phyloP scores from a whole-genome alignment of 2,888 invertebrate species.

The Troides aeacus region DNA sequence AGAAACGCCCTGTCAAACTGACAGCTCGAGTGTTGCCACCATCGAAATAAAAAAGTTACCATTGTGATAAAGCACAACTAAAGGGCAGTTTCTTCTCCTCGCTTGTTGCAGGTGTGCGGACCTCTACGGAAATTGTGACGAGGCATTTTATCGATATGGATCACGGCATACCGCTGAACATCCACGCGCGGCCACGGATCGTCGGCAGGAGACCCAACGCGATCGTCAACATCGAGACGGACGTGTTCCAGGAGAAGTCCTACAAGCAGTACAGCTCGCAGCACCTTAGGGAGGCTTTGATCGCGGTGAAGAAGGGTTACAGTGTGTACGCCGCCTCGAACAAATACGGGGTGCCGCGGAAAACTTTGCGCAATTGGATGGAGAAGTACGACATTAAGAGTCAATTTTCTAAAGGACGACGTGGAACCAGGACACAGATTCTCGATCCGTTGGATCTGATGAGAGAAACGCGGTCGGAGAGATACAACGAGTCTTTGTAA shows the following conservation, averaged over 20 bases:
- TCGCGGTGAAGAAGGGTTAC: slow-evolving; percentile 75
- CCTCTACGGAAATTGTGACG: slow-evolving; percentile 73
- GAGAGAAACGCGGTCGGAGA: slow-evolving; percentile 56
- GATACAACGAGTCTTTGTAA: slow-evolving; percentile 50
- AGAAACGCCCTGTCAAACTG: slow-evolving; percentile 61
- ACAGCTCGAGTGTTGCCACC: slow-evolving; percentile 38
- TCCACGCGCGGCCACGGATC: slow-evolving; percentile 69
- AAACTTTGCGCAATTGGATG: slow-evolving; percentile 80
- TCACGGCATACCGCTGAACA: slow-evolving; percentile 68
- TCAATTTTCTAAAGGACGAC: slow-evolving; percentile 74
- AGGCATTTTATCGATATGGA: slow-evolving; percentile 75
- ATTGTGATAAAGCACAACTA: slow-evolving; percentile 37
- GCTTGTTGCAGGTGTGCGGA: slow-evolving; percentile 76
- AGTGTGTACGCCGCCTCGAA: slow-evolving; percentile 80
- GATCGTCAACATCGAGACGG: slow-evolving; percentile 72
- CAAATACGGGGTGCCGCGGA: slow-evolving; percentile 77
- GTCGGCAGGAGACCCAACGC: slow-evolving; percentile 70
- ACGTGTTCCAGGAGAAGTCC: slow-evolving; percentile 74
- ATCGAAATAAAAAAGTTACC: slow-evolving; percentile 28
- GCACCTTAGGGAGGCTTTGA: slow-evolving; percentile 70
- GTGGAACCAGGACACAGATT: slow-evolving; percentile 62
- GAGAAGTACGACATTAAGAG: slow-evolving; percentile 79
- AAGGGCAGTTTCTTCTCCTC: slow-evolving; percentile 70
- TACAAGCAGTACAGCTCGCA: slow-evolving; percentile 78
- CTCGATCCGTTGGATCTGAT: slow-evolving; percentile 67